Evolutionary conservation across 2,113 vertebrate species (phyloP).

Genomic region (Pardalotus punctatus): DNA sequence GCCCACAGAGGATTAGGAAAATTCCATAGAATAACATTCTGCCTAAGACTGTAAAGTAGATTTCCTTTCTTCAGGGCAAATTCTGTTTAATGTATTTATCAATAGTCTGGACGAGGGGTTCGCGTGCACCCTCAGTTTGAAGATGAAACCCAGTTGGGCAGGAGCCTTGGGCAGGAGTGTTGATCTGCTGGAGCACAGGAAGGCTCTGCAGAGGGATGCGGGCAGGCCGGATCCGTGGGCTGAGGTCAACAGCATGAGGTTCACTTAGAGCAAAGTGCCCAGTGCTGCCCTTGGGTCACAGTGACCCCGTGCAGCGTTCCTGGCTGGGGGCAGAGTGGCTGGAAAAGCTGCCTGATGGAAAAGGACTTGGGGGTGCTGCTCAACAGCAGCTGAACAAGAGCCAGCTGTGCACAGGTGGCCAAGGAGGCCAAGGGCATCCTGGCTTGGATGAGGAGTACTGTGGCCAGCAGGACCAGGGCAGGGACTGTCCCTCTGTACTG

Average conservation of each 20-base stretch:
- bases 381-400: neutral
- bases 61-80: neutral
- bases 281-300: neutral
- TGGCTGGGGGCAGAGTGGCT: neutral
- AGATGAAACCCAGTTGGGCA: neutral
- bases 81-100: neutral
- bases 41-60: neutral
- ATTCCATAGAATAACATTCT: neutral
- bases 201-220: neutral
- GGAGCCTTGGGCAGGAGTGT: neutral
- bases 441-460: neutral
- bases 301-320: accelerated
- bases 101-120: neutral
- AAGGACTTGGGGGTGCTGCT: neutral
- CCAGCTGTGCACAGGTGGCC: neutral
- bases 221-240: neutral
- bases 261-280: neutral
- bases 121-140: neutral
- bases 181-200: neutral
- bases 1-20: neutral
- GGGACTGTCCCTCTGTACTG: neutral
- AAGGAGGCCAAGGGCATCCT: neutral
- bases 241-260: neutral
- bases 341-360: neutral
- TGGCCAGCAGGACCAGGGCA: neutral